Conservation (phyloP, 2,113 vertebrate species). For the Craseonycteris thonglongyai region DNA sequence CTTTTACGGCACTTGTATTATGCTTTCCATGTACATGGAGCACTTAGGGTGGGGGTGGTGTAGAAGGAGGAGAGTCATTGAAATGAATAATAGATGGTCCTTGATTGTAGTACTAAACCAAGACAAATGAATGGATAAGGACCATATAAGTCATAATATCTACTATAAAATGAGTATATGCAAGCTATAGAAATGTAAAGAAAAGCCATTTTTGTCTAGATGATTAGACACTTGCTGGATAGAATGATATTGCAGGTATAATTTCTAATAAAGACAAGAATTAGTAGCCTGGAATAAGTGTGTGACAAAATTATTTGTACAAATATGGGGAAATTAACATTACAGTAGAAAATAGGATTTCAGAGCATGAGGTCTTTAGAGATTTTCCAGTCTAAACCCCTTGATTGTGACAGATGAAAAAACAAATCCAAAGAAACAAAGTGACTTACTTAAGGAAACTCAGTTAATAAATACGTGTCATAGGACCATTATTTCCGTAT, state of each 20-base stretch:
- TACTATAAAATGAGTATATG: neutral
- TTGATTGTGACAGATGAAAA: neutral
- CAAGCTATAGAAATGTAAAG: neutral
- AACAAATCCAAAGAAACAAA: neutral
- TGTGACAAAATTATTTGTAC: neutral
- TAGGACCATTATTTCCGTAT: neutral
- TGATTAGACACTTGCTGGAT: neutral
- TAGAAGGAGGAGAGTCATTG: neutral
- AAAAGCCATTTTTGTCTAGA: neutral
- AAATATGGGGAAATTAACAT: neutral
- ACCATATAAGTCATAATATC: neutral
- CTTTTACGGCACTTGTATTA: neutral
- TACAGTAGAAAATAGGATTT: neutral
- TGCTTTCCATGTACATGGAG: neutral
- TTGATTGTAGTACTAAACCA: neutral
- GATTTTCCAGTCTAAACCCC: neutral
- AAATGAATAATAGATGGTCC: neutral
- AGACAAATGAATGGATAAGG: neutral
- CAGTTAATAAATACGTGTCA: neutral
- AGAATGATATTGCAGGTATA: neutral
- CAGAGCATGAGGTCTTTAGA: neutral
- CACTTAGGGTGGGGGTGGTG: rapidly evolving
- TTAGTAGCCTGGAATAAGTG: neutral
- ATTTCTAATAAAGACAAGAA: neutral
- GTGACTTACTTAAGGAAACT: neutral